These are phyloP conservation scores for Nomada hirtipes DNA, from an alignment of 2,888 invertebrate genomes.

Conservation along the genomic window DNA sequence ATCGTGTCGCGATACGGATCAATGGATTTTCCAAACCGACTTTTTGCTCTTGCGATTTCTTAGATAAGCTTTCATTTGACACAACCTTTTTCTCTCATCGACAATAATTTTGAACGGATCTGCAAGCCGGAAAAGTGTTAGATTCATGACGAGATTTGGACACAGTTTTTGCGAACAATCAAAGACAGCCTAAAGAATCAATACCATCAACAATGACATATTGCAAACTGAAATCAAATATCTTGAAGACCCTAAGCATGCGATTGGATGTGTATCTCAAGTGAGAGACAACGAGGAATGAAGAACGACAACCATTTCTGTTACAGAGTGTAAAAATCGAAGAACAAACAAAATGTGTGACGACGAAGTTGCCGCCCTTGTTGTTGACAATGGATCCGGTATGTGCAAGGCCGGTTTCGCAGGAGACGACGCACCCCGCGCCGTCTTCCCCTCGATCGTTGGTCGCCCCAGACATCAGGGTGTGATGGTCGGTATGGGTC, in stretches of 20 bases:
- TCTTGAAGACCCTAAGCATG: background rate
- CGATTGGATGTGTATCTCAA: background rate
- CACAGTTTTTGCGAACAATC: background rate
- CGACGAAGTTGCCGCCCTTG: conserved; percentile 96
- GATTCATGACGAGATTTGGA: background rate
- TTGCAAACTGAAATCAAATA: background rate
- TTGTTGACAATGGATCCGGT: conserved; percentile 96
- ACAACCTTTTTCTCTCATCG: background rate
- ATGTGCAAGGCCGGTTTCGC: conserved; percentile 88
- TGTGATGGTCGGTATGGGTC: conserved; percentile 89
- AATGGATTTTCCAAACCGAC: background rate
- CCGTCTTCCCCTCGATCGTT: conserved; percentile 95
- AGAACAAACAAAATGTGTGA: conserved; percentile 97
- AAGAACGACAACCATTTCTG: conserved; percentile 49
- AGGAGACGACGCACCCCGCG: conserved; percentile 94
- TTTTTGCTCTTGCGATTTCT: background rate
- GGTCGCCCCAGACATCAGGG: conserved; percentile 93
- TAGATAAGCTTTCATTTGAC: background rate
- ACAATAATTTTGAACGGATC: background rate
- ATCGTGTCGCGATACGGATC: no score
- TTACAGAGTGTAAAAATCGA: conserved; percentile 74
- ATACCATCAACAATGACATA: background rate
- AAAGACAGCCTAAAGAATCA: background rate
- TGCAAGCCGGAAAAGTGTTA: background rate
- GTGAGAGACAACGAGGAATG: conserved; percentile 8